phyloP scores from a whole-genome alignment of 1,140 invertebrate species.

The Oncopeltus fasciatus region DNA sequence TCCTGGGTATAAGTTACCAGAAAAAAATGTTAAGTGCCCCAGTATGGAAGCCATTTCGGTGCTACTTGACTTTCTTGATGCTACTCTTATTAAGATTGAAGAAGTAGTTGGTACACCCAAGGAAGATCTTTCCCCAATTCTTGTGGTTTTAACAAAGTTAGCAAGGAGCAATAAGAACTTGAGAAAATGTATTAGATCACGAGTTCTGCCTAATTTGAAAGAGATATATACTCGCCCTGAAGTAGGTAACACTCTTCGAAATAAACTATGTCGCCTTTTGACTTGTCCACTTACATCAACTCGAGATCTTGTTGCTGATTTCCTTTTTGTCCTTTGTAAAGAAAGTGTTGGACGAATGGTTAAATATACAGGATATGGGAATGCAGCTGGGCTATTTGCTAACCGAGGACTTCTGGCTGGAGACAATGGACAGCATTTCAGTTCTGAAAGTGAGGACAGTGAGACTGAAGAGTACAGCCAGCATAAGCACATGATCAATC shows the following conservation, averaged over 20 bases:
- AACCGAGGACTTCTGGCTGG: constrained; percentile 69
- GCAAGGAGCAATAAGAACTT: constrained; percentile 39
- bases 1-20: constrained; percentile 17
- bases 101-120: not conserved
- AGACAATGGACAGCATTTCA: constrained; percentile 41
- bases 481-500: constrained; percentile 52
- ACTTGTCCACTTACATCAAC: constrained; percentile 67
- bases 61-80: constrained; percentile 47
- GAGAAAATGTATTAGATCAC: constrained; percentile 56
- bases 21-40: constrained; percentile 36
- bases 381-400: constrained; percentile 91
- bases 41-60: constrained; percentile 55
- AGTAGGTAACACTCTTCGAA: constrained; percentile 71
- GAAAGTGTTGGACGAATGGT: constrained; percentile 87
- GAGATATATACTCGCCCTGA: constrained; percentile 84
- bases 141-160: not conserved
- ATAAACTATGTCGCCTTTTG: constrained; percentile 78
- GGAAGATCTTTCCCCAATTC: constrained; percentile 9
- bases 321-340: constrained; percentile 95
- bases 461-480: constrained; percentile 89
- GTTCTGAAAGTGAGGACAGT: constrained; percentile 83
- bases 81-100: constrained; percentile 33
- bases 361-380: constrained; percentile 98
- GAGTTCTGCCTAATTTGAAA: constrained; percentile 76
- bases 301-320: constrained; percentile 71